Conservation (phyloP, 2,888 invertebrate genomes). For the Andrena praecox region DNA sequence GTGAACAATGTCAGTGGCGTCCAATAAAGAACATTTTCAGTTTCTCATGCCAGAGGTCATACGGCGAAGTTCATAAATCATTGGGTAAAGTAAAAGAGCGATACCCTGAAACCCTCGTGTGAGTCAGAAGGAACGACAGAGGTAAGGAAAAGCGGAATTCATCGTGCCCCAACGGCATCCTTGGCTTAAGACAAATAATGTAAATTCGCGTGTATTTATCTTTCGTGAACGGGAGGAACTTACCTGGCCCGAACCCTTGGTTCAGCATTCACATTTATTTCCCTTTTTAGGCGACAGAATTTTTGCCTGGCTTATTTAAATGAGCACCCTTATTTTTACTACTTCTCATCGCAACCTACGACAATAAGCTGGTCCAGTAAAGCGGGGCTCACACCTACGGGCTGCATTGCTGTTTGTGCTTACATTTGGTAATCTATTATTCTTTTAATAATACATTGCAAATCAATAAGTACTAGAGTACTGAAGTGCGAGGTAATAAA, state of each 20-base stretch:
- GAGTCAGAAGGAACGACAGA: constrained; percentile 23
- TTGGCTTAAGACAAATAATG: constrained; percentile 20
- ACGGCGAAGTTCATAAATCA: constrained; percentile 60
- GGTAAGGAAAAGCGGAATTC: constrained; percentile 33
- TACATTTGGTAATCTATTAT: too few species aligned
- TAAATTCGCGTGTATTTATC: constrained; percentile 18
- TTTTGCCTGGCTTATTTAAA: background rate
- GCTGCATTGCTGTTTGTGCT: too few species aligned
- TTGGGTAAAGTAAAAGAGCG: constrained; percentile 19
- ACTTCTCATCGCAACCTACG: too few species aligned
- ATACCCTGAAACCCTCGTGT: constrained; percentile 19
- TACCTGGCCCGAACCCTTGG: background rate
- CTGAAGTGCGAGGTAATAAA: too few species aligned
- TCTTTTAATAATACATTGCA: too few species aligned
- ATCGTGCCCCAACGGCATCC: constrained; percentile 29
- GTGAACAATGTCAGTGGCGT: constrained; percentile 22
- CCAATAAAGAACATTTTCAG: constrained; percentile 46
- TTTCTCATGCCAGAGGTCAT: constrained; percentile 37
- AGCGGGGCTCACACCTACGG: too few species aligned
- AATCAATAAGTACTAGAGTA: too few species aligned
- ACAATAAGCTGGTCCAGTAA: too few species aligned
- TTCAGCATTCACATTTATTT: background rate
- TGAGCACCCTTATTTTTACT: too few species aligned
- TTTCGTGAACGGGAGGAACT: constrained; percentile 3
- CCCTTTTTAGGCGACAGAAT: background rate